phyloP scores from a whole-genome alignment of 2,797 vertebrate species.

The Enteromius paludinosus region DNA sequence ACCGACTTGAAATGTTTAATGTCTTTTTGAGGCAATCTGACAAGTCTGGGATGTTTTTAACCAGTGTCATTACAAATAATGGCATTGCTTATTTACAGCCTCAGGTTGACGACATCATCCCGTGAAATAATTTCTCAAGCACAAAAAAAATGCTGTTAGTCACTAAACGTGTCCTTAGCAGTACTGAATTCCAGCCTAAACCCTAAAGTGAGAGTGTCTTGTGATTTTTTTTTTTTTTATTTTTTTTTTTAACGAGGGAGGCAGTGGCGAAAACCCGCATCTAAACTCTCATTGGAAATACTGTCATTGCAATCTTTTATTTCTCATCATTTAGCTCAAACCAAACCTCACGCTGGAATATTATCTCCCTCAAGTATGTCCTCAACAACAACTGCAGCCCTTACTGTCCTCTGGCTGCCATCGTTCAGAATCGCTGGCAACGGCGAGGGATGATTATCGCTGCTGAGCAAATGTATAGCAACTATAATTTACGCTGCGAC shows the following conservation, averaged over 20 bases:
- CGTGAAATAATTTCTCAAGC: not conserved
- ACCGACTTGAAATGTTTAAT: not conserved
- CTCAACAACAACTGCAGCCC: slow-evolving; percentile 13
- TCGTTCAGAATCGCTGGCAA: slow-evolving; percentile 5
- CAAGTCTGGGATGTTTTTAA: slow-evolving; percentile 15
- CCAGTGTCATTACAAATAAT: slow-evolving; percentile 2
- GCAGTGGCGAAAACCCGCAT: slow-evolving; percentile 43
- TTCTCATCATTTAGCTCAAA: slow-evolving; percentile 51
- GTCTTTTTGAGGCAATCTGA: not conserved
- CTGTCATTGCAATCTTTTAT: slow-evolving; percentile 50
- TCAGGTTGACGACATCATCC: slow-evolving; percentile 16
- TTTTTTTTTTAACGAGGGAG: slow-evolving; percentile 14
- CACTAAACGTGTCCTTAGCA: slow-evolving; percentile 18
- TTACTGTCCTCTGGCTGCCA: slow-evolving; percentile 38
- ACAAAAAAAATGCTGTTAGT: slow-evolving; percentile 8
- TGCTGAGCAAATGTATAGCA: slow-evolving; percentile 2
- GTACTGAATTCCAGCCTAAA: slow-evolving; percentile 41
- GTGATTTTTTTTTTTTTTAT: not conserved
- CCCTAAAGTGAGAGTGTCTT: slow-evolving; percentile 32
- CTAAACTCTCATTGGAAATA: slow-evolving; percentile 48
- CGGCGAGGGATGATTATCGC: slow-evolving; percentile 2
- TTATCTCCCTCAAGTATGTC: slow-evolving; percentile 53
- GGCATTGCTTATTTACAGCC: slow-evolving; percentile 9
- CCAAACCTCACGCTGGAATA: slow-evolving; percentile 53
- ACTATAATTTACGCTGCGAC: slow-evolving; percentile 7